phyloP scores from a whole-genome alignment of 2,888 invertebrate genomes.

The Protophormia terraenovae region DNA sequence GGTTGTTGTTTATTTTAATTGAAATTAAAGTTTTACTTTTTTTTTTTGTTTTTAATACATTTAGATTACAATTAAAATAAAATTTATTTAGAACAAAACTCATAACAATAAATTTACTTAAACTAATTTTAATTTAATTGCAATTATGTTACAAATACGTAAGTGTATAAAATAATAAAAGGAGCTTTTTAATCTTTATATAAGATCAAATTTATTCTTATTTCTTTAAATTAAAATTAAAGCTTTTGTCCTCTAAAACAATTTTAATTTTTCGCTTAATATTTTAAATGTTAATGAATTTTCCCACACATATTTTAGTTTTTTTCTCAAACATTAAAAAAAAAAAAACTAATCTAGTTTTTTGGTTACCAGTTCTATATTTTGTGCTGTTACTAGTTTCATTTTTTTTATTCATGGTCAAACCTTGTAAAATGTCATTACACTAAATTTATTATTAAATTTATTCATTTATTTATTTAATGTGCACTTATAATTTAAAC shows the following conservation, averaged over 20 bases:
- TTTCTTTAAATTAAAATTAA: neutral
- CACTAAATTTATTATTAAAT: conserved; percentile 37
- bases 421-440: conserved; percentile 64
- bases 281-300: conserved; percentile 1
- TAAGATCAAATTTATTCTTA: neutral
- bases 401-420: conserved; percentile 58
- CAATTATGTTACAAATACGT: neutral
- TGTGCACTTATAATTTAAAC: conserved; percentile 26
- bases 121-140: neutral
- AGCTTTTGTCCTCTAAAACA: neutral
- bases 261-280: neutral
- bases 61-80: conserved; percentile 2
- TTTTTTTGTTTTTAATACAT: neutral
- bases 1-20: conserved; percentile 11
- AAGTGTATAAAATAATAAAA: neutral
- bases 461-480: conserved; percentile 35
- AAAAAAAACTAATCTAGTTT: conserved; percentile 34
- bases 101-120: neutral
- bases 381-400: neutral
- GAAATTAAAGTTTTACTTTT: neutral
- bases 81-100: neutral
- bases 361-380: neutral
- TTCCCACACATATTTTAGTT: conserved; percentile 46
- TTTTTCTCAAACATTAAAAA: neutral
- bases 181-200: neutral